Percentiles rank a stretch among this genome's conserved stretches.
phyloP scores from a whole-genome alignment of 2,888 invertebrate genomes.

The Drosophila incognita region DNA sequence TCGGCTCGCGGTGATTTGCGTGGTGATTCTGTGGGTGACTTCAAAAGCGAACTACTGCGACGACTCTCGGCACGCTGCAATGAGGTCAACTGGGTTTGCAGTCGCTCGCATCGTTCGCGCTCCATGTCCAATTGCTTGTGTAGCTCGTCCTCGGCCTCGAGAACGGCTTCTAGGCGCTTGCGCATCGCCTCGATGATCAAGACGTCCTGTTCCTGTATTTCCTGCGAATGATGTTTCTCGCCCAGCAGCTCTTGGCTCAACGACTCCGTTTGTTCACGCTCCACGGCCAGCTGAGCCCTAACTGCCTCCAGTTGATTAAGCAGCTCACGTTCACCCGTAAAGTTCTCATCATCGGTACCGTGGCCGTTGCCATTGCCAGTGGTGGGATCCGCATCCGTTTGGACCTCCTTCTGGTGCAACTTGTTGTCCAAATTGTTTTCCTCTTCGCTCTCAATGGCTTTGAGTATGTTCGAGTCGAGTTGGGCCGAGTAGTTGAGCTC shows the following conservation, averaged over 20 bases:
- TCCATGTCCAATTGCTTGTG: constrained; percentile 87
- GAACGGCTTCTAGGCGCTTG: constrained; percentile 88
- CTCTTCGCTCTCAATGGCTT: constrained; percentile 86
- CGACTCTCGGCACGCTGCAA: constrained; percentile 83
- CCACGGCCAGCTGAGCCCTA: constrained; percentile 75
- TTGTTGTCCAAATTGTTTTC: constrained; percentile 83
- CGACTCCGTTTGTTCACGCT: constrained; percentile 85
- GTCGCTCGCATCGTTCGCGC: constrained; percentile 85
- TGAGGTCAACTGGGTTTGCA: constrained; percentile 85
- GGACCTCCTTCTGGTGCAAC: constrained; percentile 63
- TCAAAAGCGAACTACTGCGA: constrained; percentile 78
- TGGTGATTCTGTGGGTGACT: constrained; percentile 84
- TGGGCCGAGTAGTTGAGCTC: constrained; percentile 88
- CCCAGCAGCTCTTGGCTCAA: constrained; percentile 87
- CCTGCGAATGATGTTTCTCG: constrained; percentile 87
- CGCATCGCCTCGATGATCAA: constrained; percentile 89
- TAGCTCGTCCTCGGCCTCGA: constrained; percentile 88
- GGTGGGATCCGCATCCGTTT: constrained; percentile 49
- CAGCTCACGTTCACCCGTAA: constrained; percentile 82
- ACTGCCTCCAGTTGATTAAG: constrained; percentile 82
- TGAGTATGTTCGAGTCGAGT: constrained; percentile 87
- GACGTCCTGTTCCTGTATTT: constrained; percentile 88
- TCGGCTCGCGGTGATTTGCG: constrained; percentile 82
- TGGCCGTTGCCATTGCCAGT: constrained; percentile 73
- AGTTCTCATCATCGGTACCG: constrained; percentile 83